These are phyloP conservation scores for Cyclophora albipunctata DNA, from an alignment of 2,888 invertebrate species.

Conservation along the genomic window DNA sequence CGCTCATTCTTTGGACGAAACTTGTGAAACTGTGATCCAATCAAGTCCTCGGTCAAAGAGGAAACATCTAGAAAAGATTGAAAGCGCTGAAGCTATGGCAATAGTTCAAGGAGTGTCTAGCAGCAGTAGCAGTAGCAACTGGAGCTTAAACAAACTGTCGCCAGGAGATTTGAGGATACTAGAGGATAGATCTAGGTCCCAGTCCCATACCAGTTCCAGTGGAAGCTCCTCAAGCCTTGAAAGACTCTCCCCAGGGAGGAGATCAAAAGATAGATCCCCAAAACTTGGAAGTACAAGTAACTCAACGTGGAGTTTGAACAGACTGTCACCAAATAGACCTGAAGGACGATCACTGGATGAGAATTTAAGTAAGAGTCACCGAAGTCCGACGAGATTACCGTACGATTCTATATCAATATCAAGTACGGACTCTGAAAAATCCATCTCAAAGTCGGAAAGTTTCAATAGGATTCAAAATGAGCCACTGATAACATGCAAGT, in stretches of 20 bases:
- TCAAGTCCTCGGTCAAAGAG: conserved; percentile 74
- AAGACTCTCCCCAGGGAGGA: conserved; percentile 63
- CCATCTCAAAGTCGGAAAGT: conserved; percentile 70
- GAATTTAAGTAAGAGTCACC: conserved; percentile 59
- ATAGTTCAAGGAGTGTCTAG: conserved; percentile 67
- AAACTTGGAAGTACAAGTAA: conserved; percentile 69
- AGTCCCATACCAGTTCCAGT: conserved; percentile 69
- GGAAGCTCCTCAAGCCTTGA: conserved; percentile 70
- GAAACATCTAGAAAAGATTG: conserved; percentile 66
- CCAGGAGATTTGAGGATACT: conserved; percentile 67
- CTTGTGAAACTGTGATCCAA: conserved; percentile 80
- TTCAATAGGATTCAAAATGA: conserved; percentile 70
- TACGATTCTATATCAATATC: conserved; percentile 70
- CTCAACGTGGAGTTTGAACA: conserved; percentile 69
- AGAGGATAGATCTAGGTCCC: conserved; percentile 64
- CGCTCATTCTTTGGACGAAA: conserved; percentile 79
- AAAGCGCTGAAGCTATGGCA: conserved; percentile 62
- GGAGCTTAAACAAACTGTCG: conserved; percentile 70
- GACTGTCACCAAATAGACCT: conserved; percentile 64
- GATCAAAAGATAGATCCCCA: conserved; percentile 70
- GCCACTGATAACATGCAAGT: conserved; percentile 68
- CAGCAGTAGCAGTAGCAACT: conserved; percentile 71
- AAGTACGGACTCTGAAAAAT: conserved; percentile 70
- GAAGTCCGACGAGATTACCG: conserved; percentile 64
- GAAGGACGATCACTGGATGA: conserved; percentile 69